Evolutionary conservation across 2,797 vertebrate genomes (phyloP).

Genomic region (Falco cherrug): DNA sequence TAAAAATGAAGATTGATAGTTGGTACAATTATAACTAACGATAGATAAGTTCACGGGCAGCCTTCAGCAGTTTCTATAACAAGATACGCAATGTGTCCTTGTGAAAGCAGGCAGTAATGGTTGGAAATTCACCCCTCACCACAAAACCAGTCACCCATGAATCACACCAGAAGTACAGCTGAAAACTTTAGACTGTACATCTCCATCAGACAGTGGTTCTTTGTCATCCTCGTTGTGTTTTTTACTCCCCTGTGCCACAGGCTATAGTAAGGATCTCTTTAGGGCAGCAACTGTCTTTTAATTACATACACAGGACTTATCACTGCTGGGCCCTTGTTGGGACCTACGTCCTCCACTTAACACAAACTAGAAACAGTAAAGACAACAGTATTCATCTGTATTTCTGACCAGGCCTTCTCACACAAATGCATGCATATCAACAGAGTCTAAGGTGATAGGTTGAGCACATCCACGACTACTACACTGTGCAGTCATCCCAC

Average conservation of each 20-base stretch:
- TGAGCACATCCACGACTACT: background rate
- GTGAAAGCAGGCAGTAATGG: background rate
- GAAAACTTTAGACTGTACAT: background rate
- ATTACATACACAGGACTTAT: background rate
- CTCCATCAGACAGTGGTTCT: background rate
- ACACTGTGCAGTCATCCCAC: background rate
- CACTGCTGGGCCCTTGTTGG: rapidly evolving
- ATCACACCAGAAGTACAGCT: background rate
- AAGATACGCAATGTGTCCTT: background rate
- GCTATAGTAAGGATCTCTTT: background rate
- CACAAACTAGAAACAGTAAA: background rate
- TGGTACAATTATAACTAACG: background rate
- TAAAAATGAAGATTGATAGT: background rate
- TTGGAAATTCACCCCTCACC: background rate
- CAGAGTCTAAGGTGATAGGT: too few species aligned
- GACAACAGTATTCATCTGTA: background rate
- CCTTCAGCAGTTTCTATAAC: background rate
- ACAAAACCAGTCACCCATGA: background rate
- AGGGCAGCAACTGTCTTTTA: background rate
- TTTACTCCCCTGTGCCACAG: background rate
- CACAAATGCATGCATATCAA: background rate
- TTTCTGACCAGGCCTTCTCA: background rate
- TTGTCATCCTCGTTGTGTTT: background rate
- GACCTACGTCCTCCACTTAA: background rate
- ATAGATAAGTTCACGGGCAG: background rate